Evolutionary conservation across 2,113 vertebrate genomes (phyloP), one percentile per base, ranked within the genome.

Genomic region (Calypte anna): DNA sequence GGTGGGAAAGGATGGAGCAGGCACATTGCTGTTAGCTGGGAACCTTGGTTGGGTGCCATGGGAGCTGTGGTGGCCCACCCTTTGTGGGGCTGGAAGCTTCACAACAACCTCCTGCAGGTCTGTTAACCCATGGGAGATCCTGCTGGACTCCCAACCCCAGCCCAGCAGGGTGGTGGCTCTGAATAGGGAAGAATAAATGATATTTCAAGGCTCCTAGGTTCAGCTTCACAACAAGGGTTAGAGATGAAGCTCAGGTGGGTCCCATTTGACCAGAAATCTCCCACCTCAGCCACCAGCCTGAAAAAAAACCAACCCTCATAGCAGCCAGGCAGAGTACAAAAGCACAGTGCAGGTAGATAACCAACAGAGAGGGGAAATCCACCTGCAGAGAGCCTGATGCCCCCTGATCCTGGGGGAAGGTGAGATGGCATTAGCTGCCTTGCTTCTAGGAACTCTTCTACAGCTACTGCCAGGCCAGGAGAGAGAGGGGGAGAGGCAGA

Each of bases 341-440:
- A 1, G 17, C 30, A 33, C 28, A 1, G 1, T 3, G 33, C 19
- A 20, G 33, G 54, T 3, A 14, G 30, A 12, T 36, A 54, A 75
- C 40, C 15, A 10, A 31, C 27, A 10, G 0, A 30, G 23, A 4
- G 17, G 63, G 55, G 30, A 90, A 44, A 43, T 3, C 51, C 69
- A 46, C 38, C 61, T 75, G 2, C 0, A 2, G 0, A 25, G 40
- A 25, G 43, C 21, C 31, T 19, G 4, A 50, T 10, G 43, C 19
- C 19, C 76, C 30, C 36, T 62, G 27, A 36, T 48, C 33, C 25
- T 1, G 2, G 54, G 5, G 28, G 36, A 53, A 70, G 0, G 4
- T 58, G 24, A 40, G 70, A 18, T 20, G 23, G 31, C 10, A 31
- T 46, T 38, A 68, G 27, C 62, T 11, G 27, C 31, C 7, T 62